Evolutionary conservation across 2,113 vertebrate genomes (phyloP), one percentile per base, ranked within the genome.

Genomic region (Cromileptes altivelis): DNA sequence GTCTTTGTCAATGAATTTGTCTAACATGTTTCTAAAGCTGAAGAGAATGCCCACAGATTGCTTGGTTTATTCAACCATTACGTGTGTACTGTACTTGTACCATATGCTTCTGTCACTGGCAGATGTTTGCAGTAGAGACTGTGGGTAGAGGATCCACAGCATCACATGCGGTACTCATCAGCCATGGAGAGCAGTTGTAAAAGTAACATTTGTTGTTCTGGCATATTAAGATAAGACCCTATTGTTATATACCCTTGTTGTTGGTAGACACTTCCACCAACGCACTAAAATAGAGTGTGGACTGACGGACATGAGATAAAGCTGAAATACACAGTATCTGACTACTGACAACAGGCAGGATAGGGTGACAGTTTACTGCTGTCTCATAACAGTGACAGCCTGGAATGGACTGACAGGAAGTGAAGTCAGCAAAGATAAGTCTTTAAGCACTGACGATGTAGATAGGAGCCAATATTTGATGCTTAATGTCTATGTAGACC

Each of bases 291-390:
- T 49, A 42, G 53, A 18, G 0, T 19, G 10, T 15, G 53, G 49
- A 11, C 79, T 85, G 76, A 23, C 58, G 47, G 57, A 75, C 45
- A n/a, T 4, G 45, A 65, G 81, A 88, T 85, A 86, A 55, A 45
- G 14, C 21, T 47, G 56, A 47, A 3, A 57, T 23, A 8, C 9
- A 12, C 25, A 40, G 23, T 70, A 78, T 84, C 78, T 82, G 73
- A 30, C 25, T 42, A 60, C 14, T 52, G 67, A 68, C 30, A n/a
- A 80, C 45, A 53, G 47, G 2, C 49, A 50, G 49, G 49, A 2
- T 8, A 45, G 42, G 42, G 50, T 62, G 78, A 75, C 71, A 25
- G 33, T 77, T 73, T 50, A 53, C 57, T 2, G 30, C 72, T 37
- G 45, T 78, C 70, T 75, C 25, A 61, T 19, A 10, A 25, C 30